Percentiles rank a stretch among this genome's conserved stretches.
Evolutionary conservation across 2,113 vertebrate genomes (phyloP).

Genomic region (Nothoprocta perdicaria): DNA sequence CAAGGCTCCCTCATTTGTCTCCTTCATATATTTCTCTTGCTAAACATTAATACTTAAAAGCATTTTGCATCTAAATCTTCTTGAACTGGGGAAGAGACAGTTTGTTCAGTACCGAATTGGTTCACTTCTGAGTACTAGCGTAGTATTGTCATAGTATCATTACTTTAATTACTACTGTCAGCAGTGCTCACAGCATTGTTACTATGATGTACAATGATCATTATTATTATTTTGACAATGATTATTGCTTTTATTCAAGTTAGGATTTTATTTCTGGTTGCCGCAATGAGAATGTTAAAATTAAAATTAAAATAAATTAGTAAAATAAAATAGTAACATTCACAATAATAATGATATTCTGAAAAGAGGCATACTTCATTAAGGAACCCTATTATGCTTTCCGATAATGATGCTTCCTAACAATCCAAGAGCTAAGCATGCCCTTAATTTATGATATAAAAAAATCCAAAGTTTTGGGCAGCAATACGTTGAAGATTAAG

Average conservation of each 20-base stretch:
- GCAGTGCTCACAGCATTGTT: not conserved
- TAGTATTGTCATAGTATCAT: not conserved
- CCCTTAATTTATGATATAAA: not conserved
- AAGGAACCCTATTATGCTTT: not conserved
- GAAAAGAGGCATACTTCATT: not conserved
- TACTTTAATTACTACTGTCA: slow-evolving; percentile 5
- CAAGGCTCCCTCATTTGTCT: not conserved
- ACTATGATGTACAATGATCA: not conserved
- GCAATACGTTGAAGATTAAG: not conserved
- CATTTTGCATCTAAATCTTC: not conserved
- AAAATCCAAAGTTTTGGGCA: not conserved
- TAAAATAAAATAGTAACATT: not conserved
- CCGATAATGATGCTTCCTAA: not conserved
- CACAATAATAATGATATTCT: not conserved
- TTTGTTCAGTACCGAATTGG: not conserved
- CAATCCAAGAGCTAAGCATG: not conserved
- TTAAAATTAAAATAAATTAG: not conserved
- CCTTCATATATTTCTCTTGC: not conserved
- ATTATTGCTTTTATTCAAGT: not conserved
- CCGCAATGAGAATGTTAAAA: not conserved
- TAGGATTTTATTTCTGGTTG: not conserved
- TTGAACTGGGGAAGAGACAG: not conserved
- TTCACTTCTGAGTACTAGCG: not conserved
- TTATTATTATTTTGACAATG: slow-evolving; percentile 20
- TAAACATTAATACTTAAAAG: not conserved